Conservation (phyloP, 2,797 vertebrate genomes). For the Muscicapa striata region DNA sequence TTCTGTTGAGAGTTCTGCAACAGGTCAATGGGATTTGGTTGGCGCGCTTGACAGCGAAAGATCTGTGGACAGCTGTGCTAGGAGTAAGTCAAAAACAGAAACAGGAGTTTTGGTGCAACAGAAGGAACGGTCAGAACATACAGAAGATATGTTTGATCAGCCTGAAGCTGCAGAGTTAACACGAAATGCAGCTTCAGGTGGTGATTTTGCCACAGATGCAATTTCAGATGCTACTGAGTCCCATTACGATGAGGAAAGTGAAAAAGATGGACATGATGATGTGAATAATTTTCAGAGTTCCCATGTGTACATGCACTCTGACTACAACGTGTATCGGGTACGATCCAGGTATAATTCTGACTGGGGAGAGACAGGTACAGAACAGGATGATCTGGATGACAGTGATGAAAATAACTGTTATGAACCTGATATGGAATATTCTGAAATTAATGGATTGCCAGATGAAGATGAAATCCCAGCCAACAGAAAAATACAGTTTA, state of each 20-base stretch:
- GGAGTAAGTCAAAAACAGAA: conserved; percentile 57
- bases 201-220: conserved; percentile 36
- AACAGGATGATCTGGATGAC: conserved; percentile 90
- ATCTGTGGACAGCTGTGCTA: conserved; percentile 21
- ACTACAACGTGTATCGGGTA: conserved; percentile 88
- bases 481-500: conserved; percentile 93
- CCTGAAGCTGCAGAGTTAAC: conserved; percentile 40
- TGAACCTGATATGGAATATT: conserved; percentile 89
- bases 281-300: conserved; percentile 74
- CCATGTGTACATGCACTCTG: conserved; percentile 86
- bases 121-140: conserved; percentile 40
- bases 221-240: conserved; percentile 56
- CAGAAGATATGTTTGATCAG: conserved; percentile 21
- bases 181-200: conserved; percentile 33
- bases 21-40: neutral
- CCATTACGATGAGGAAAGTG: conserved; percentile 68
- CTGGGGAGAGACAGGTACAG: conserved; percentile 93
- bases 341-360: conserved; percentile 86
- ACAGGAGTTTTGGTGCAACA: conserved; percentile 34
- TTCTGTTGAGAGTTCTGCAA: neutral
- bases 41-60: neutral
- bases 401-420: conserved; percentile 90
- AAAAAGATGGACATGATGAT: conserved; percentile 77
- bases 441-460: conserved; percentile 89
- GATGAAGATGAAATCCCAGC: conserved; percentile 90